A percentile compares a stretch with the other conserved stretches of the same genome.
phyloP scores from a whole-genome alignment of 2,888 invertebrate genomes.

The Habroteleia sp. region DNA sequence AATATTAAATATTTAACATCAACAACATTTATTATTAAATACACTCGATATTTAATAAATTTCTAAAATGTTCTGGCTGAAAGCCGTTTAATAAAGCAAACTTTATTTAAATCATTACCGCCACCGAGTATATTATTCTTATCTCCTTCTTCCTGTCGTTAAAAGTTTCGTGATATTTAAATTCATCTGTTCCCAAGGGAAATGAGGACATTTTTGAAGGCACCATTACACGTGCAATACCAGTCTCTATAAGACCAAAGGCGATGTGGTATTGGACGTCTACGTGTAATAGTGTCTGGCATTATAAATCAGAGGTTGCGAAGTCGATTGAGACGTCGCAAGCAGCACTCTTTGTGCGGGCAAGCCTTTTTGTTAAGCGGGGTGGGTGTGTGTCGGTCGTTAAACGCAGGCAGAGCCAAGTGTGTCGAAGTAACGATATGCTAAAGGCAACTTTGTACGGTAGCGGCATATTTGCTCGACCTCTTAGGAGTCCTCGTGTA shows the following conservation, averaged over 20 bases:
- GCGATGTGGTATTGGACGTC: conserved; percentile 49
- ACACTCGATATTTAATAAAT: no score
- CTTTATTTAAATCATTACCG: conserved; percentile 26
- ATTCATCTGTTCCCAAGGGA: conserved; percentile 9
- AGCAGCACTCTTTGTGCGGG: conserved; percentile 73
- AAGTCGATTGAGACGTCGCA: conserved; percentile 78
- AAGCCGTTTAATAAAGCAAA: no score
- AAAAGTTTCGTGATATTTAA: conserved; percentile 18
- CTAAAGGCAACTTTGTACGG: conserved; percentile 69
- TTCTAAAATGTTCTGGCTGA: no score
- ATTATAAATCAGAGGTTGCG: conserved; percentile 75
- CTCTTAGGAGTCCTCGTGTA: conserved; percentile 67
- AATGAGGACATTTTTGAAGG: conserved; percentile 48
- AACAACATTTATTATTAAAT: no score
- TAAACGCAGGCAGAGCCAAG: conserved; percentile 78
- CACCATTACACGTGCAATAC: conserved; percentile 17
- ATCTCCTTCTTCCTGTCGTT: conserved; percentile 28
- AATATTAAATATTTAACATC: no score
- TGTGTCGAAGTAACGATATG: conserved; percentile 78
- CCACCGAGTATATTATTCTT: conserved; percentile 27
- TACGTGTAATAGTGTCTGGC: conserved; percentile 60
- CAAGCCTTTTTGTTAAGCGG: conserved; percentile 58
- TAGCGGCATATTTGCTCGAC: conserved; percentile 62
- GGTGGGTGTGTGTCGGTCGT: conserved; percentile 70
- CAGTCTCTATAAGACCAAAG: conserved; percentile 20